Evolutionary conservation across 2,797 vertebrate genomes (phyloP), one percentile per base, ranked within the genome.

Genomic region (Leuciscus waleckii): DNA sequence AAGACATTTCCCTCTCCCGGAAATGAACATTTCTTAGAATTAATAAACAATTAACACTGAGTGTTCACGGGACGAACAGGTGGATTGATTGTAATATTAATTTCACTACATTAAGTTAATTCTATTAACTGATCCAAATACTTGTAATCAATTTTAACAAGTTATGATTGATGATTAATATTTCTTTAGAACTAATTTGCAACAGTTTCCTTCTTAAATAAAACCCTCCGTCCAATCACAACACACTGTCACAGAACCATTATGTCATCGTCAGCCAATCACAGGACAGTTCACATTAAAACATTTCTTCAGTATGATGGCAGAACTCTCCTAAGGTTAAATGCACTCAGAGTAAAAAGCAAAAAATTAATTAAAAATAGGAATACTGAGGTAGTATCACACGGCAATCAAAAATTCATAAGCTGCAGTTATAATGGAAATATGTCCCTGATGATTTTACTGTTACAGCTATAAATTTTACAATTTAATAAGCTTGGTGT

Each of bases 251-350:
- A 87, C 88, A 73, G 16, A 92, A 92, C 85, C 92, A 95, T 94
- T 95, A 92, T 94, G 93, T 95, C 95, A 95, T 92, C 93, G 14
- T 11, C 89, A 92, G 92, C 95, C 95, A 96, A 95, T 95, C 93
- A 89, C 13, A 39, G 19, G 26, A 46, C 14, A 51, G 58, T n/a
- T 26, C 17, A 63, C 35, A 32, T 21, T 54, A 49, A 79, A 79
- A 79, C 23, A 41, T 6, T 7, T 7, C 14, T 13, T 16, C 14
- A 65, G 29, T 65, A 21, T 21, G 86, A 65, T 77, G 81, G 85
- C 90, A 68, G 92, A 88, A 86, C 89, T 85, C 84, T 29, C 84
- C 87, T 88, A 90, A 58, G 37, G 35, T 26, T 37, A 43, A 61
- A 77, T 65, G 13, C 70, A 39, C 23, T 67, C 21, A 71, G n/a